These are phyloP conservation scores for Sebastolobus alascanus DNA, from an alignment of 2,797 vertebrate species.

Conservation along the genomic window DNA sequence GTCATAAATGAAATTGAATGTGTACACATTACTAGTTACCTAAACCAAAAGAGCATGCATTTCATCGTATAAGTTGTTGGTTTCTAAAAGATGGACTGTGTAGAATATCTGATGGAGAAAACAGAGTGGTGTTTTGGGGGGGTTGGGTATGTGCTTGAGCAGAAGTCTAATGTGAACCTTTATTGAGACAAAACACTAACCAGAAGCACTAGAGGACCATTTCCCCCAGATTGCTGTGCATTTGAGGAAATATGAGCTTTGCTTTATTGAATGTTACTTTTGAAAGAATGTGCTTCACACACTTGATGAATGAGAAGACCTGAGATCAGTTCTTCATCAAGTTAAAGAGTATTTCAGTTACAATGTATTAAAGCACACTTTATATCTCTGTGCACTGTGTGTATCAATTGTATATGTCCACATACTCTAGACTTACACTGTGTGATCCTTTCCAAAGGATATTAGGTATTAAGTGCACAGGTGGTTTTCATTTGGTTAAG, in stretches of 20 bases:
- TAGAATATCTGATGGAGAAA: conserved; percentile 26
- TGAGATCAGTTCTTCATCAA: conserved; percentile 11
- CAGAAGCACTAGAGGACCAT: conserved; percentile 59
- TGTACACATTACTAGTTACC: background rate
- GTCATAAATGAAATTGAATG: background rate
- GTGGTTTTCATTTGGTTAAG: conserved; percentile 77
- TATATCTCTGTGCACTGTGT: background rate
- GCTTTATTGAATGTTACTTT: conserved; percentile 56
- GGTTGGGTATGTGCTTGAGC: conserved; percentile 19
- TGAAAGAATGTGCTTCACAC: conserved; percentile 39
- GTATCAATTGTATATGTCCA: conserved; percentile 5
- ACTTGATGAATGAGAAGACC: conserved; percentile 44
- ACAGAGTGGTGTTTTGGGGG: conserved; percentile 2
- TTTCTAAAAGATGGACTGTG: conserved; percentile 10
- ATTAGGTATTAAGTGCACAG: conserved; percentile 64
- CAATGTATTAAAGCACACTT: background rate
- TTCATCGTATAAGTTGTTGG: background rate
- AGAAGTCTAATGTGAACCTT: conserved; percentile 49
- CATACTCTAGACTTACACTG: conserved; percentile 29
- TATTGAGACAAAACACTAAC: conserved; percentile 73
- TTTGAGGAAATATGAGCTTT: conserved; percentile 70
- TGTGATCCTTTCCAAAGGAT: conserved; percentile 38
- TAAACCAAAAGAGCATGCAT: no score
- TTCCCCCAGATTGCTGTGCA: conserved; percentile 62
- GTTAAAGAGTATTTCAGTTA: background rate